Percentiles rank a stretch among this genome's conserved stretches.
Evolutionary conservation across 2,113 vertebrate genomes (phyloP).

Genomic region (Ictalurus furcatus): DNA sequence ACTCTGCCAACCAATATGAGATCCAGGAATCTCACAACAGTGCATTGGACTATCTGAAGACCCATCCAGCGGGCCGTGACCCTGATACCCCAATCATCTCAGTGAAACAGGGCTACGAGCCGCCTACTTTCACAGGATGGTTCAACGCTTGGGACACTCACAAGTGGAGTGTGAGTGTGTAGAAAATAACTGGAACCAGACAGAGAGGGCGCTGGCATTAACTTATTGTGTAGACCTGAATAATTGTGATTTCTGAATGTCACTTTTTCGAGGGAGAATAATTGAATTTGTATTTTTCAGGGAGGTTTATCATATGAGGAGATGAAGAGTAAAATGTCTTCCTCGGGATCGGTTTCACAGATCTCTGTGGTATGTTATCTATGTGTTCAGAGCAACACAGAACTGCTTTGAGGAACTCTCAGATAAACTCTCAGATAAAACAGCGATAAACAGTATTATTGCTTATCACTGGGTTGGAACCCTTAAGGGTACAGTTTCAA

Average conservation of each 20-base stretch:
- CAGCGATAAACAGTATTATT: background rate
- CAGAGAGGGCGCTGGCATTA: constrained; percentile 22
- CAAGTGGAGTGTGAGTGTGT: constrained; percentile 86
- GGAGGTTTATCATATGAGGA: constrained; percentile 80
- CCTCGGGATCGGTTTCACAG: constrained; percentile 71
- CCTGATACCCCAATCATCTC: constrained; percentile 74
- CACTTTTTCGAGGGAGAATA: background rate
- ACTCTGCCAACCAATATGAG: constrained; percentile 77
- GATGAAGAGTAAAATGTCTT: constrained; percentile 76
- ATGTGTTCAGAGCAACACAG: background rate
- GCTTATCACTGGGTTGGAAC: background rate
- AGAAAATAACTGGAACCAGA: background rate
- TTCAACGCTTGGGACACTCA: constrained; percentile 89
- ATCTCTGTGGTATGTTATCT: constrained; percentile 75
- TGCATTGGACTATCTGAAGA: constrained; percentile 78
- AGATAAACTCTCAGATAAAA: background rate
- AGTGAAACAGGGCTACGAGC: constrained; percentile 85
- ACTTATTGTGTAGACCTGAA: background rate
- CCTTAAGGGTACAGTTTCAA: background rate
- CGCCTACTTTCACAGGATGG: constrained; percentile 89
- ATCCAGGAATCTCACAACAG: constrained; percentile 74
- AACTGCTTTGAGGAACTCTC: background rate
- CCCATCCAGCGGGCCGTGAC: constrained; percentile 82
- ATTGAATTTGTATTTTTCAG: constrained; percentile 62
- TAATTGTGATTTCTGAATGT: background rate